Evolutionary conservation across 2,113 vertebrate genomes (phyloP), one percentile per base, ranked within the genome.

Genomic region (Microtus richardsoni): DNA sequence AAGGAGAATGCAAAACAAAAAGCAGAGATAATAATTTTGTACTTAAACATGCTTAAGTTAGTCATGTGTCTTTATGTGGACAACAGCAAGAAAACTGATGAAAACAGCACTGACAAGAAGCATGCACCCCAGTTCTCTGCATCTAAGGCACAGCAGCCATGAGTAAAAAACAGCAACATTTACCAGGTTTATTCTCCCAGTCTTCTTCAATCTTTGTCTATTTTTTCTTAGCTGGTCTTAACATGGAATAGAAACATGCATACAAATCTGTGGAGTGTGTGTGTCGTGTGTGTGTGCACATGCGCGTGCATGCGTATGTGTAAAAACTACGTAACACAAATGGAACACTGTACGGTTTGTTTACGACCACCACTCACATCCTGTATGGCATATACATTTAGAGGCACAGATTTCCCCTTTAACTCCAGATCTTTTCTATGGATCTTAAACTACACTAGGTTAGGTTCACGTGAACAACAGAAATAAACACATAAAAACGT

Each of bases 1-100:
- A 91, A 66, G 71, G 30, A 93, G 71, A 97, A 97, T 28, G 82
- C 64, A 95, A 93, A 70, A 62, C 39, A 90, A 90, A 95, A 75
- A 58, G n/a, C 52, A 84, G 60, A 68, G 41, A 49, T 9, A 13
- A 82, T 77, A 17, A 86, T 77, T 86, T 85, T 86, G 71, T 33
- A 95, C 84, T 89, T n/a, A 77, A 78, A 88, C 86, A 84, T 33
- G 28, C 62, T 9, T n/a, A 95, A 79, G 10, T 39, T 64, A 92
- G 14, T 36, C 12, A 33, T 66, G n/a, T 90, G 49, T 91, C 62
- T 91, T 21, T 91, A 87, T 7, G 24, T 44, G 58, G 93, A 95
- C 68, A 91, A 75, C 2, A 87, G 9, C 60, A 93, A 89, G 79
- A 74, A 95, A 68, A 84, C 47, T 22, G 71, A 82, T 13, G 89